These are phyloP conservation scores for Elephas maximus DNA, from an alignment of 2,113 vertebrate species.

Conservation along the genomic window DNA sequence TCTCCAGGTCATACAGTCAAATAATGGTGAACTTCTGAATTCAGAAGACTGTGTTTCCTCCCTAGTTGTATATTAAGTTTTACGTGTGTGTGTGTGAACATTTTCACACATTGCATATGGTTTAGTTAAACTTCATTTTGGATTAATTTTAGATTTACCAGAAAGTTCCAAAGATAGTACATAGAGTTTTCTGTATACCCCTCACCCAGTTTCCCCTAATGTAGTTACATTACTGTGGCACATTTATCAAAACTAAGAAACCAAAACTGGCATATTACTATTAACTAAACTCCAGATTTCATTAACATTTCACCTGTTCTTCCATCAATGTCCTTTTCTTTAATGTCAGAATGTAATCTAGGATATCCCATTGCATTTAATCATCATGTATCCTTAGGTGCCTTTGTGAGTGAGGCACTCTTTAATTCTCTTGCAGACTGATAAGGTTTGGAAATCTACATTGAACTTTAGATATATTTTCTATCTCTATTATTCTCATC, in stretches of 20 bases:
- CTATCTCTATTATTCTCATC: conserved; percentile 44
- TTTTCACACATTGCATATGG: conserved; percentile 40
- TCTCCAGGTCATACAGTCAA: conserved; percentile 7
- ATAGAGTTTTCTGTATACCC: conserved; percentile 9
- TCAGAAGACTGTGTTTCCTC: conserved; percentile 19
- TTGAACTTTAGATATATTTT: conserved; percentile 53
- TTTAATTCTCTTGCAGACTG: conserved; percentile 37
- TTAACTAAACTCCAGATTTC: conserved; percentile 18
- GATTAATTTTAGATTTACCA: conserved; percentile 49
- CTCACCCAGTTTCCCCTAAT: neutral
- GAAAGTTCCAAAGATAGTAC: conserved; percentile 26
- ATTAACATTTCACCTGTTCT: conserved; percentile 16
- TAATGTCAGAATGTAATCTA: neutral
- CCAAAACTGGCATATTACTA: neutral
- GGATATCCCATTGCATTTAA: conserved; percentile 29
- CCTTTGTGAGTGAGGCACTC: neutral
- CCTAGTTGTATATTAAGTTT: conserved; percentile 5
- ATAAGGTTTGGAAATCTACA: conserved; percentile 7
- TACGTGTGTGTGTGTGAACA: neutral
- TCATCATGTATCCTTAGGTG: conserved; percentile 28
- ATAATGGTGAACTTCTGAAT: conserved; percentile 39
- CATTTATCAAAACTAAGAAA: conserved; percentile 55
- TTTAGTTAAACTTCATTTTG: neutral
- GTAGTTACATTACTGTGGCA: neutral
- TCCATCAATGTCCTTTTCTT: conserved; percentile 21